Conservation (phyloP, 2,113 vertebrate genomes). For the Holacanthus passer region DNA sequence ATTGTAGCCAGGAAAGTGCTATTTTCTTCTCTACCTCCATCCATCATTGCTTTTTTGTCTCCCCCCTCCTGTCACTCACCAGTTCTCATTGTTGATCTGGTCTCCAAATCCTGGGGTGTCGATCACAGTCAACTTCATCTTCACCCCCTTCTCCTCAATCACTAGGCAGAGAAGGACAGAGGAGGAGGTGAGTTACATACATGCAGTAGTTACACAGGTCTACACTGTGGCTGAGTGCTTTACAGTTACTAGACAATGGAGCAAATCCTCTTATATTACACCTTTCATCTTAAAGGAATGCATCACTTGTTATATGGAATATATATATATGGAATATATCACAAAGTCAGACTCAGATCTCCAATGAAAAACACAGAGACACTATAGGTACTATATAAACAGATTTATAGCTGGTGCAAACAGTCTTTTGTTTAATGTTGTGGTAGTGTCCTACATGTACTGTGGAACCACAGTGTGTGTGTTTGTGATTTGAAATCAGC, state of each 20-base stretch:
- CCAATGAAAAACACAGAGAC: no score
- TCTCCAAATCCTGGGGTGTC: constrained; percentile 97
- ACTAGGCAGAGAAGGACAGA: constrained; percentile 78
- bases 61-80: constrained; percentile 79
- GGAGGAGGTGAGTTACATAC: neutral
- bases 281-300: no score
- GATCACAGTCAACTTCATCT: constrained; percentile 97
- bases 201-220: neutral
- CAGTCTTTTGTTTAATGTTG: no score
- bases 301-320: no score
- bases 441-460: neutral
- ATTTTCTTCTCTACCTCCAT: neutral
- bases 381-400: no score
- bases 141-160: constrained; percentile 97
- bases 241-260: neutral
- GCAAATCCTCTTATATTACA: neutral
- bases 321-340: no score
- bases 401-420: no score
- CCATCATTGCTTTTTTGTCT: neutral
- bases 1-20: neutral
- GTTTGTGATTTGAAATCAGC: no score
- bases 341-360: no score
- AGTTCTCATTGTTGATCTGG: constrained; percentile 98
- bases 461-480: no score
- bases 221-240: neutral